phyloP scores from a whole-genome alignment of 2,797 vertebrate genomes.

The Galago senegalensis region DNA sequence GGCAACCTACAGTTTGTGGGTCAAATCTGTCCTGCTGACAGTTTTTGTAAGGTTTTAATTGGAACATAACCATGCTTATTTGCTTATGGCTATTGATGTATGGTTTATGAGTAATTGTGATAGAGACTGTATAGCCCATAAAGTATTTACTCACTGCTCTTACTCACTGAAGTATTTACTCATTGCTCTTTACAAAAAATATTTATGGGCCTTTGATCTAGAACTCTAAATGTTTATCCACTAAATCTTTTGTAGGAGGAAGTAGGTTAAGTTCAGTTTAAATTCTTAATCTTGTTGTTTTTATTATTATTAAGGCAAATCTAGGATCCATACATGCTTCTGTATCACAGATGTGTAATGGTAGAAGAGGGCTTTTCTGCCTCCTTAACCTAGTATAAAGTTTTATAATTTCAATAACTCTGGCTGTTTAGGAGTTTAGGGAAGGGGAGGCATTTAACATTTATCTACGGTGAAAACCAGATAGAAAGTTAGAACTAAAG shows the following conservation, averaged over 20 bases:
- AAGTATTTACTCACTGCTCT: neutral
- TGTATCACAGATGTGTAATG: neutral
- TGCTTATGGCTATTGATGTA: neutral
- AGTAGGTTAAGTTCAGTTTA: slow-evolving; percentile 57
- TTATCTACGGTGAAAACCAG: neutral
- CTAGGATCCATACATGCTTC: neutral
- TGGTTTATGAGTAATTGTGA: slow-evolving; percentile 9
- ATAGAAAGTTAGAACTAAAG: slow-evolving; percentile 17
- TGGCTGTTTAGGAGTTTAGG: neutral
- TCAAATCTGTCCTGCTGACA: neutral
- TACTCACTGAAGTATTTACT: slow-evolving; percentile 13
- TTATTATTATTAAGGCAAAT: neutral
- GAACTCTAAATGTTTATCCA: neutral
- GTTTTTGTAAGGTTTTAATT: slow-evolving; percentile 24
- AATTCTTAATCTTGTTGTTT: slow-evolving; percentile 53
- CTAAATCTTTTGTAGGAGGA: neutral
- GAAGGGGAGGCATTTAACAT: neutral
- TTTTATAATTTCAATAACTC: slow-evolving; percentile 25
- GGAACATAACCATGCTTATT: neutral
- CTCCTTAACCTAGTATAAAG: neutral
- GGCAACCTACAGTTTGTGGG: neutral
- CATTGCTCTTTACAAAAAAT: neutral
- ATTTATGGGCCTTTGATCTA: neutral
- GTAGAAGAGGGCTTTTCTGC: slow-evolving; percentile 1
- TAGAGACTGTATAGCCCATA: neutral